Conservation (phyloP, 2,888 invertebrate genomes). For the Drosophila putrida region DNA sequence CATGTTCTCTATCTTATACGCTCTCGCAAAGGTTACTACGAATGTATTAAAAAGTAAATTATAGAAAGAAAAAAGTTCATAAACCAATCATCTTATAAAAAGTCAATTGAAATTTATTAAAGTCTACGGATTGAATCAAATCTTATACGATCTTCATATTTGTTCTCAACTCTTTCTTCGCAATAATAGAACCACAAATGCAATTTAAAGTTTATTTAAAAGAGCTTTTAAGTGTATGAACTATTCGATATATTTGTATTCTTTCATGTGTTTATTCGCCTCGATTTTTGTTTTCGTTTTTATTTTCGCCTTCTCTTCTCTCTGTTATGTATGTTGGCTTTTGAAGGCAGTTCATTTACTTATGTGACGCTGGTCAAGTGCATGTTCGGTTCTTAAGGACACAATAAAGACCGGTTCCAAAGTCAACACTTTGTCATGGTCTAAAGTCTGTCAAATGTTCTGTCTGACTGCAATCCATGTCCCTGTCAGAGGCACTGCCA, state of each 20-base stretch:
- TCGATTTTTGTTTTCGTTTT: constrained; percentile 19
- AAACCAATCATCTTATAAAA: too few relatives aligned
- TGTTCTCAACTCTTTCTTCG: too few relatives aligned
- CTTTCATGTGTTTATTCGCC: constrained; percentile 10
- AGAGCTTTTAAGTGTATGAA: constrained; percentile 13
- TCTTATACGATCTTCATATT: too few relatives aligned
- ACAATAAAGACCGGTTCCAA: constrained; percentile 62
- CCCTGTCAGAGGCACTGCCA: constrained; percentile 1
- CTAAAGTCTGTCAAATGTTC: constrained; percentile 47
- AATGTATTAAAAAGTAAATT: background rate
- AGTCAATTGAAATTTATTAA: too few relatives aligned
- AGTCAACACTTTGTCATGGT: constrained; percentile 35
- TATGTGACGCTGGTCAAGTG: constrained; percentile 67
- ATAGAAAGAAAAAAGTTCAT: background rate
- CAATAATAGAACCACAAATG: too few relatives aligned
- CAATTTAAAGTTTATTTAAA: too few relatives aligned
- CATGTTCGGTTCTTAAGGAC: constrained; percentile 72
- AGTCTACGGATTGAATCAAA: too few relatives aligned
- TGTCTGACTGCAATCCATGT: constrained; percentile 10
- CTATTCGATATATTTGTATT: constrained; percentile 21
- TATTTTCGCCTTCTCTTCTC: constrained; percentile 31
- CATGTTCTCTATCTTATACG: constrained; percentile 17
- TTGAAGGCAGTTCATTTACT: constrained; percentile 77
- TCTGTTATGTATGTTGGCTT: constrained; percentile 26
- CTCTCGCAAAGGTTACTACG: constrained; percentile 1